These are phyloP conservation scores for Crocallis elinguaria DNA, from an alignment of 2,888 invertebrate genomes.

Conservation along the genomic window DNA sequence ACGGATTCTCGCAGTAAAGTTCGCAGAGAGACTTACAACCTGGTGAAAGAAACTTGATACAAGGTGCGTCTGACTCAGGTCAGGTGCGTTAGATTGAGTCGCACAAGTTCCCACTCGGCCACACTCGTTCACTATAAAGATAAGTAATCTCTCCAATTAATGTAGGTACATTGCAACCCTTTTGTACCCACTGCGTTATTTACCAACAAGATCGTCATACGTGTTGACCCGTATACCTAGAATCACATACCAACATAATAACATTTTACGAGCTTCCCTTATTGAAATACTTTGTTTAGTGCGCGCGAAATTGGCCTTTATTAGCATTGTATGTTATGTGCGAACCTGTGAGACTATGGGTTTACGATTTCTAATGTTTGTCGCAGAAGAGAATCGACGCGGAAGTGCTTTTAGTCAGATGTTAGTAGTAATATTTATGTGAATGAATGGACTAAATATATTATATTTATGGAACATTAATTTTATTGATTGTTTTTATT, in stretches of 20 bases:
- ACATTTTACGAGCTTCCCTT: conserved; percentile 36
- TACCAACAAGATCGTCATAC: neutral
- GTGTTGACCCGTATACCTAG: conserved; percentile 15
- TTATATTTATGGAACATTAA: too few relatives aligned
- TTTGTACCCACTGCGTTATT: neutral
- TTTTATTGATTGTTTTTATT: too few relatives aligned
- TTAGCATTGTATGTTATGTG: conserved; percentile 31
- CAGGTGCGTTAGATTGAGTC: too few relatives aligned
- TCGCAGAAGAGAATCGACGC: conserved; percentile 2
- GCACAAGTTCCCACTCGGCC: neutral
- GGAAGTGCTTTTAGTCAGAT: neutral
- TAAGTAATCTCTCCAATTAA: too few relatives aligned
- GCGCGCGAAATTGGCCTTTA: conserved; percentile 36
- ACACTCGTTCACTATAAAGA: too few relatives aligned
- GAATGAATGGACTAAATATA: too few relatives aligned
- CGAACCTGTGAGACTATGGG: conserved; percentile 15
- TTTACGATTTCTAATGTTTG: conserved; percentile 19
- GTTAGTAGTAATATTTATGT: neutral
- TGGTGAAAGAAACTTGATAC: too few relatives aligned
- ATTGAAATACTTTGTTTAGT: conserved; percentile 41
- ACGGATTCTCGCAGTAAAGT: too few relatives aligned
- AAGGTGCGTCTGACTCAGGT: too few relatives aligned
- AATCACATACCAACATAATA: conserved; percentile 32
- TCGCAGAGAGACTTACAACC: too few relatives aligned
- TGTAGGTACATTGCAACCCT: too few relatives aligned